Evolutionary conservation across 2,797 vertebrate species (phyloP), one percentile per base, ranked within the genome.

Genomic region (Phalloptychus januarius): DNA sequence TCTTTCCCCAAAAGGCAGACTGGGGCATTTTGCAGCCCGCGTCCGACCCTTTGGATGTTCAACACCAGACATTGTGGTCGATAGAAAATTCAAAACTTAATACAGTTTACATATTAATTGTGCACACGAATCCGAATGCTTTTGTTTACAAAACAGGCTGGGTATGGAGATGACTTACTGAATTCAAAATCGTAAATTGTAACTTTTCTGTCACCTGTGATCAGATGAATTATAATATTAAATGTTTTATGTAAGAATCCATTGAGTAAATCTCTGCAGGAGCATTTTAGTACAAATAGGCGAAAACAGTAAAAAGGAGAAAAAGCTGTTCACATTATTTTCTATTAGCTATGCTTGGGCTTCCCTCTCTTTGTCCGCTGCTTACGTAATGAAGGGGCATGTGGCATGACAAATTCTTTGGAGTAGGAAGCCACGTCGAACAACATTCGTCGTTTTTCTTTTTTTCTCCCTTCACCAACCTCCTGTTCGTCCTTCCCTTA

Each of bases 341-440:
- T 79, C n/a, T 71, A 7, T 75, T 79, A n/a, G 61, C 82, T 23
- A 74, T 74, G 61, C 83, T n/a, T 46, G 42, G 20, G 16, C 71
- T 46, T 75, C 36, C 54, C 28, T 70, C 77, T 20, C 33, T 56
- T 83, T 74, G 79, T 77, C 69, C 42, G 72, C 83, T 87, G 79
- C 45, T 74, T 70, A 58, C 81, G 58, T 61, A 80, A 77, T 42
- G 77, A 84, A 78, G 52, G 11, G 61, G 45, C 25, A 1, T 52
- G 45, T 83, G 69, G 58, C 72, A 33, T 81, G 83, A 88, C 86
- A 90, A 88, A 90, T 86, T 78, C 78, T 87, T 63, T 75, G 56
- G 70, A 80, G 78, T 76, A 78, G 72, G 38, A 83, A 81, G 81
- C 81, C 80, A 88, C 77, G 36, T 81, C 79, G 83, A 81, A 76